phyloP scores from a whole-genome alignment of 2,113 vertebrate genomes.

The Alethe castanea region DNA sequence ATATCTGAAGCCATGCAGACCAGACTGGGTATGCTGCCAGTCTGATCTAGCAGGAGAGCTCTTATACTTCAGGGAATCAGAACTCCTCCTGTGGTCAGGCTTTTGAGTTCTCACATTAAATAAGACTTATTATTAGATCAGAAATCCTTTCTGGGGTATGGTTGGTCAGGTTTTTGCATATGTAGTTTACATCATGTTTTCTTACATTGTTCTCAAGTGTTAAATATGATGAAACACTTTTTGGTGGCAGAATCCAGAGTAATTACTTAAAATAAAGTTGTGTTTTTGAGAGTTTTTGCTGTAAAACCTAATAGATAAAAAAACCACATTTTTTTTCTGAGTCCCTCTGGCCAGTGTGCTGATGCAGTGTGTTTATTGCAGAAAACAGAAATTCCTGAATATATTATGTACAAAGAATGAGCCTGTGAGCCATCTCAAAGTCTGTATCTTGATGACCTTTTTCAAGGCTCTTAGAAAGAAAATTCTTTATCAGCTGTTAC shows the following conservation, averaged over 20 bases:
- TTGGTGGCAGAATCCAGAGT: not conserved
- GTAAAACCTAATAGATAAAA: not conserved
- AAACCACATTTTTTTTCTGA: not conserved
- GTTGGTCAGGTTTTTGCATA: not conserved
- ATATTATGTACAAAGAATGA: not conserved
- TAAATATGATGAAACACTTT: not conserved
- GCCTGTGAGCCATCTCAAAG: not conserved
- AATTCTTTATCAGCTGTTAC: not conserved
- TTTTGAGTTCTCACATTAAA: not conserved
- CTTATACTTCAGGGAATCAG: not conserved
- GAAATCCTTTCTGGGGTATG: not conserved
- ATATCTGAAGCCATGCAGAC: not conserved
- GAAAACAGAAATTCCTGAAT: not conserved
- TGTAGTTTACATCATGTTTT: not conserved
- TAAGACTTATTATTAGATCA: not conserved
- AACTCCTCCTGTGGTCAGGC: not conserved
- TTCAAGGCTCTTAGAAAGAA: not conserved
- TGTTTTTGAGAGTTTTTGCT: not conserved
- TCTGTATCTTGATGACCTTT: not conserved
- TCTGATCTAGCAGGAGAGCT: not conserved
- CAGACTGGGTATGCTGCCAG: fast-evolving
- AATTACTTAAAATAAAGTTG: not conserved
- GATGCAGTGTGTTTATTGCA: not conserved
- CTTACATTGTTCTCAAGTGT: not conserved
- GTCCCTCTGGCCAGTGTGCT: not conserved